Conservation (phyloP, 2,888 invertebrate species). For the Parthenolecanium corni region DNA sequence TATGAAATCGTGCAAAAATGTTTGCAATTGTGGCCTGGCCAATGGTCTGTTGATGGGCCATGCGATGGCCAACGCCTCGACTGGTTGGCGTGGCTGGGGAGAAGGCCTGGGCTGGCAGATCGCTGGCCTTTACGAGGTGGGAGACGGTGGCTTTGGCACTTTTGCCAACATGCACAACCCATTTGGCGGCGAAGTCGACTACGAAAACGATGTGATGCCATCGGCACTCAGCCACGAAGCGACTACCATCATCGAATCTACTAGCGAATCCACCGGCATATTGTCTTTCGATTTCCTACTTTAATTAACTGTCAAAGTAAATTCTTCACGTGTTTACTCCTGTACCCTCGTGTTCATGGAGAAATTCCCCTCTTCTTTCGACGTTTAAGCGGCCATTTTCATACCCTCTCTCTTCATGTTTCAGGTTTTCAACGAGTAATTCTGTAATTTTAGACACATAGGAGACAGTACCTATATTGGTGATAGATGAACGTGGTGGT, state of each 20-base stretch:
- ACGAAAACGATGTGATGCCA: neutral
- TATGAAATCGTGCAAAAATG: too few relatives aligned
- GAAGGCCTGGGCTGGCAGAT: constrained; percentile 19
- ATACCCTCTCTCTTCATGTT: too few relatives aligned
- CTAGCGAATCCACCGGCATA: constrained; percentile 11
- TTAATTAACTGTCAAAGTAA: too few relatives aligned
- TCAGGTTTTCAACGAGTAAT: too few relatives aligned
- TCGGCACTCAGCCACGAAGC: constrained; percentile 5
- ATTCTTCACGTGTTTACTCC: too few relatives aligned
- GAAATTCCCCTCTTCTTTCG: too few relatives aligned
- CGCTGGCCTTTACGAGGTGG: neutral
- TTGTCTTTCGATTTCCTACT: constrained; percentile 18
- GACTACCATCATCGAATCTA: constrained; percentile 9
- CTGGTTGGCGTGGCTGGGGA: constrained; percentile 23
- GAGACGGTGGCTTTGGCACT: neutral
- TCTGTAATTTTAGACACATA: too few relatives aligned
- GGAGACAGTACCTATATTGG: too few relatives aligned
- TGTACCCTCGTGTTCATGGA: too few relatives aligned
- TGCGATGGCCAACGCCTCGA: neutral
- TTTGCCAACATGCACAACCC: neutral
- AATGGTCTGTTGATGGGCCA: constrained; percentile 14
- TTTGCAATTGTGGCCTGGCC: constrained; percentile 4
- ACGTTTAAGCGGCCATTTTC: too few relatives aligned
- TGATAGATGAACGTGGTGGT: too few relatives aligned
- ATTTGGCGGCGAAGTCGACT: neutral